These are phyloP conservation scores for Athalia cordata DNA, from an alignment of 2,888 invertebrate genomes.

Conservation along the genomic window DNA sequence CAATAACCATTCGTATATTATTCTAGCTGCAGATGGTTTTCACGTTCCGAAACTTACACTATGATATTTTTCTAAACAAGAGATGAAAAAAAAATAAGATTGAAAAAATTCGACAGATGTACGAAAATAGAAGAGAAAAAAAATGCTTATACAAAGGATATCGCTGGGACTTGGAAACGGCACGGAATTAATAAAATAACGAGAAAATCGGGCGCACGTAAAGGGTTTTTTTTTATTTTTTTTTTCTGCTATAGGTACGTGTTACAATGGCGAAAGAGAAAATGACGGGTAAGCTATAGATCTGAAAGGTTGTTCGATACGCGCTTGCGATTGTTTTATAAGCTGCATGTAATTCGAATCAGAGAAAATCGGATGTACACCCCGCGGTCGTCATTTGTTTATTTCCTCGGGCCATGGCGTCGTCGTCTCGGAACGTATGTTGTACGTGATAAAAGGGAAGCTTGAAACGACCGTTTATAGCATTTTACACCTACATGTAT, in stretches of 20 bases:
- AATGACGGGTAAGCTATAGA: slow-evolving; percentile 15
- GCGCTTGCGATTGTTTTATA: not conserved
- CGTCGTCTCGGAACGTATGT: not conserved
- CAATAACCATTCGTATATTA: not conserved
- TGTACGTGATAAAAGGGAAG: not conserved
- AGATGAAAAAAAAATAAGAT: not conserved
- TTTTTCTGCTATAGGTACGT: not conserved
- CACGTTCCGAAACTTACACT: not conserved
- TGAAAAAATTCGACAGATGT: not conserved
- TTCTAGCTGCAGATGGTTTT: not conserved
- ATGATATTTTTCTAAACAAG: not conserved
- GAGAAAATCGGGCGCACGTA: slow-evolving; percentile 24
- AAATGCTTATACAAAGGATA: not conserved
- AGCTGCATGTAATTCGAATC: not conserved
- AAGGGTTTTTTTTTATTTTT: too few species aligned
- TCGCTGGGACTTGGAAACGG: not conserved
- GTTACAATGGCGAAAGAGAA: slow-evolving; percentile 4
- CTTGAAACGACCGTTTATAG: not conserved
- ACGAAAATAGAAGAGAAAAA: not conserved
- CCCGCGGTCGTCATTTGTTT: slow-evolving; percentile 25
- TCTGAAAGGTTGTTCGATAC: not conserved
- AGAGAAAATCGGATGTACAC: not conserved
- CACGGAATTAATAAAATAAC: slow-evolving; percentile 32
- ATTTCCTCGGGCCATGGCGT: slow-evolving; percentile 15
- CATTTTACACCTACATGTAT: too few species aligned